phyloP scores from a whole-genome alignment of 2,797 vertebrate species.

The Eutrigla gurnardus region DNA sequence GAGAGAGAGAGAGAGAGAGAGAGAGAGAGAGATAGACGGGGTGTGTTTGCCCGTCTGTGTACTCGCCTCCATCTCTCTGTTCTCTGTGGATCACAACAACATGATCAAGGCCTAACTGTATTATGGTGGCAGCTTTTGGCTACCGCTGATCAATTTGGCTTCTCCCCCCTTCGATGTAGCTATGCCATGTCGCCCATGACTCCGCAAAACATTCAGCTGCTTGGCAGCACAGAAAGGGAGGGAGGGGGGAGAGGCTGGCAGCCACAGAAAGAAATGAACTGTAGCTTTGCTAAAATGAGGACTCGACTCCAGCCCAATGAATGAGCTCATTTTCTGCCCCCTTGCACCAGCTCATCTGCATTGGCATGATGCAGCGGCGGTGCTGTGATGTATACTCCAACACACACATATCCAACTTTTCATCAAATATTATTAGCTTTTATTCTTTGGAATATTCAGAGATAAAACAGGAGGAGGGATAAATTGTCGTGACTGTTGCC shows the following conservation, averaged over 20 bases:
- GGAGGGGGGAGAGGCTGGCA: constrained; percentile 33
- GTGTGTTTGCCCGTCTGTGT: constrained; percentile 50
- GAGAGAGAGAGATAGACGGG: constrained; percentile 26
- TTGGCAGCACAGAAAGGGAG: constrained; percentile 68
- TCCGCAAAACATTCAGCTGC: constrained; percentile 79
- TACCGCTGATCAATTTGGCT: constrained; percentile 70
- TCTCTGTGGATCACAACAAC: constrained; percentile 72
- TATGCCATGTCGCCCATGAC: constrained; percentile 75
- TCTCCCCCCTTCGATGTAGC: constrained; percentile 49
- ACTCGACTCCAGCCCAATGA: constrained; percentile 67
- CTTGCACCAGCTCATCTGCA: constrained; percentile 59
- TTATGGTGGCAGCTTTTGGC: constrained; percentile 78
- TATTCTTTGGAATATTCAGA: constrained; percentile 44
- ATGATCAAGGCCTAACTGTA: constrained; percentile 77
- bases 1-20: not conserved
- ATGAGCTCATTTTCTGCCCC: constrained; percentile 77
- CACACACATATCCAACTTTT: constrained; percentile 41
- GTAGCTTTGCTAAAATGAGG: constrained; percentile 66
- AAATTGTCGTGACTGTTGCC: constrained; percentile 48
- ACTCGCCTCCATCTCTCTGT: constrained; percentile 54
- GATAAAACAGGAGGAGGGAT: constrained; percentile 60
- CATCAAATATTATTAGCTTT: constrained; percentile 48
- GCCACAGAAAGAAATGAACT: constrained; percentile 64
- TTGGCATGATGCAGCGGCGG: constrained; percentile 55
- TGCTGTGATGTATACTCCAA: constrained; percentile 58